Evolutionary conservation across 2,888 invertebrate species (phyloP).

Genomic region (Diaperis boleti): DNA sequence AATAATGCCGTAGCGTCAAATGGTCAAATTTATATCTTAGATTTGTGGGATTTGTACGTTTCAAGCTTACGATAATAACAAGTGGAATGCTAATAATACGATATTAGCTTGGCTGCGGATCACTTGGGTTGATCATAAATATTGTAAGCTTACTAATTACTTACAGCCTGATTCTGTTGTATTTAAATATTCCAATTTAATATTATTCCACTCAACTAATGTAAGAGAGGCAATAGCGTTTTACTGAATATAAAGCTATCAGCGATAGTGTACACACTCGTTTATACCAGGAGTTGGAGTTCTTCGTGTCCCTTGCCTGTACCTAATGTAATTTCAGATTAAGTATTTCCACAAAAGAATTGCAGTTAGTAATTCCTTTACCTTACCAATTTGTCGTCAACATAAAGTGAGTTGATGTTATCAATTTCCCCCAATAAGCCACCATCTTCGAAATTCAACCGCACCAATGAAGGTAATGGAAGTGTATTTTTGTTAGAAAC

Average conservation of each 20-base stretch:
- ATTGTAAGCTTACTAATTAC: constrained; percentile 20
- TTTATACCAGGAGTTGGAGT: too few species aligned
- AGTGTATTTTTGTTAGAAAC: constrained; percentile 37
- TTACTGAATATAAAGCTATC: too few species aligned
- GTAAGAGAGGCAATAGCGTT: too few species aligned
- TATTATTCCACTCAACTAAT: background rate
- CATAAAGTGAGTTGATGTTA: constrained; percentile 34
- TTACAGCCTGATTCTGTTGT: background rate
- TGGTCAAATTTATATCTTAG: constrained; percentile 24
- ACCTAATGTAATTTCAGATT: constrained; percentile 23
- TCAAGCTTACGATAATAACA: constrained; percentile 11
- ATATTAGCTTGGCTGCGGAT: constrained; percentile 19
- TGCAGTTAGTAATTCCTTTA: constrained; percentile 25
- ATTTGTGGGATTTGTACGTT: constrained; percentile 12
- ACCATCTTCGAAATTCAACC: constrained; percentile 40
- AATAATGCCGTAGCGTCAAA: constrained; percentile 32
- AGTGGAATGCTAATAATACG: constrained; percentile 12
- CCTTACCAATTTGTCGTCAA: constrained; percentile 26
- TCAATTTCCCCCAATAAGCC: constrained; percentile 37
- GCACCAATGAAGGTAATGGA: constrained; percentile 38
- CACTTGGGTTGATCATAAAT: constrained; percentile 7
- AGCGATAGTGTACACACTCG: too few species aligned
- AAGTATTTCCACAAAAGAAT: constrained; percentile 25
- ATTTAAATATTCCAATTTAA: background rate
- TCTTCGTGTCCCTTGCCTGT: background rate